Conservation (phyloP, 2,797 vertebrate genomes). For the Peromyscus nudipes region DNA sequence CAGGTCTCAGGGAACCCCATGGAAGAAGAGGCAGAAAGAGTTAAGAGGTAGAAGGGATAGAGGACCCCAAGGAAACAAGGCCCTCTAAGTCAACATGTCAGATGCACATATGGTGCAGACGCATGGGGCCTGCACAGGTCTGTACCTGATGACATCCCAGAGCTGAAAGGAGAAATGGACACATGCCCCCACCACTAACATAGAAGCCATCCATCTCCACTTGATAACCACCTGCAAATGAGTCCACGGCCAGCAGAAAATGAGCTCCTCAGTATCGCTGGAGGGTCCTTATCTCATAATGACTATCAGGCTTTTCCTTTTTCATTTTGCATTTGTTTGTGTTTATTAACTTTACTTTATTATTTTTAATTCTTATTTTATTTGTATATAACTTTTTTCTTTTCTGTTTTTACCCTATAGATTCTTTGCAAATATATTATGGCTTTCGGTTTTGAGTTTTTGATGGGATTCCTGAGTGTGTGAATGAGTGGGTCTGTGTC, state of each 20-base stretch:
- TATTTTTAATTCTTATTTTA: not conserved
- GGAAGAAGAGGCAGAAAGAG: not conserved
- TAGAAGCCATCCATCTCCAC: too few species aligned
- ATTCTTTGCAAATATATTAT: not conserved
- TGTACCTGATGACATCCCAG: not conserved
- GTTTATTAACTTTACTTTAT: not conserved
- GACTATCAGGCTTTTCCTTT: too few species aligned
- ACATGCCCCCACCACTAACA: not conserved
- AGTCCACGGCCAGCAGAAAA: not conserved
- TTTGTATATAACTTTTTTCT: not conserved
- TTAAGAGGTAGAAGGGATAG: not conserved
- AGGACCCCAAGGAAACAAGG: not conserved
- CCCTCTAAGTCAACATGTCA: too few species aligned
- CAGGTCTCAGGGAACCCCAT: not conserved
- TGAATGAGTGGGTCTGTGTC: not conserved
- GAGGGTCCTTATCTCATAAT: not conserved
- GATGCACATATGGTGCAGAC: too few species aligned
- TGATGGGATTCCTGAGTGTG: not conserved
- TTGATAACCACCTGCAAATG: not conserved
- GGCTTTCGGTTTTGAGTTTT: not conserved
- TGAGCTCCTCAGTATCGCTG: not conserved
- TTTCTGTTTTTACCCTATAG: too few species aligned
- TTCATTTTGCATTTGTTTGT: not conserved
- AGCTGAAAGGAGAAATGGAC: not conserved
- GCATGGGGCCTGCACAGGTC: too few species aligned